These are phyloP conservation scores for Avahi laniger DNA, from an alignment of 2,797 vertebrate species.

Conservation along the genomic window DNA sequence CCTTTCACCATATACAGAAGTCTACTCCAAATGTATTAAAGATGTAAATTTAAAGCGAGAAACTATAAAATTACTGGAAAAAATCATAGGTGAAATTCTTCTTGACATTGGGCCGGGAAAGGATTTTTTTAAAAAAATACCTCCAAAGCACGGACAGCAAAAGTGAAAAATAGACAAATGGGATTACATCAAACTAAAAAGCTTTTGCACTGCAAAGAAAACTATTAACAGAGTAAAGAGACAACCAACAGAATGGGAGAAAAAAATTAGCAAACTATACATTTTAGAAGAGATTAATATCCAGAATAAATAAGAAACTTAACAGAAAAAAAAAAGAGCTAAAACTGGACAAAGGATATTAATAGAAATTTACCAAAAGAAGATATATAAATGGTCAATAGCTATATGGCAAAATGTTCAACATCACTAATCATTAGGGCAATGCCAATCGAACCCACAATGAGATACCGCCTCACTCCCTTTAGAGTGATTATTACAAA, in stretches of 20 bases:
- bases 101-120: neutral
- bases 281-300: neutral
- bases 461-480: neutral
- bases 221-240: neutral
- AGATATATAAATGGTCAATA: neutral
- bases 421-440: neutral
- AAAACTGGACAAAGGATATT: neutral
- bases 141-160: neutral
- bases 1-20: neutral
- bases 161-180: neutral
- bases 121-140: neutral
- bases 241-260: neutral
- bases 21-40: neutral
- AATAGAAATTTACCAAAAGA: neutral
- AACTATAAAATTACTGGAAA: neutral
- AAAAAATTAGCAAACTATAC: neutral
- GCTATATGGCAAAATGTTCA: neutral
- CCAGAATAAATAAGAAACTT: neutral
- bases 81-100: neutral
- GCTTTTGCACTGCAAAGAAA: neutral
- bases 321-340: neutral
- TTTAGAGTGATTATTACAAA: neutral
- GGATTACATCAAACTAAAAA: neutral
- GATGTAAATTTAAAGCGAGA: neutral
- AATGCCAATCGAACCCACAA: neutral